Percentiles rank a stretch among this genome's conserved stretches.
Evolutionary conservation across 2,888 invertebrate genomes (phyloP).

Genomic region (Sipha maydis): DNA sequence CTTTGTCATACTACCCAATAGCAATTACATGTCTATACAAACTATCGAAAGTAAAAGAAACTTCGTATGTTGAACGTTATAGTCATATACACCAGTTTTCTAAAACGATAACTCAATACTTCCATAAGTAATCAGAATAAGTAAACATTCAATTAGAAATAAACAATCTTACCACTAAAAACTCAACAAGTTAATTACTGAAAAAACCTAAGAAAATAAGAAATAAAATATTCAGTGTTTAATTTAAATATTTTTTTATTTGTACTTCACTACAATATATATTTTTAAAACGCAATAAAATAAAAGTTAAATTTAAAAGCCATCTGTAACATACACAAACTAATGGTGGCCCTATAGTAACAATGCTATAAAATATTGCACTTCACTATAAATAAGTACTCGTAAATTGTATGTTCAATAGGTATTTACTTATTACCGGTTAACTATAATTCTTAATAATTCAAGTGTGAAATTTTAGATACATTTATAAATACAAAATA

Average conservation of each 20-base stretch:
- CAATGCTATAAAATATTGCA: too few relatives aligned
- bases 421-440: too few relatives aligned
- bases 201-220: neutral
- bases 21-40: constrained; percentile 28
- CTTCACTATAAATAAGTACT: too few relatives aligned
- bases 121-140: neutral
- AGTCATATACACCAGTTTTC: constrained; percentile 15
- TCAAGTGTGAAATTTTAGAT: too few relatives aligned
- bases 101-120: constrained; percentile 19
- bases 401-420: too few relatives aligned
- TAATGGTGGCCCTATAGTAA: too few relatives aligned
- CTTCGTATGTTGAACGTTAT: constrained; percentile 3
- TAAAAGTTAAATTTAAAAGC: too few relatives aligned
- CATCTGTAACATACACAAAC: too few relatives aligned
- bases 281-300: too few relatives aligned
- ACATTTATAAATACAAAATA: too few relatives aligned
- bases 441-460: too few relatives aligned
- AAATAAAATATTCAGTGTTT: neutral
- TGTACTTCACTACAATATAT: too few relatives aligned
- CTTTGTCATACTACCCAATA: constrained; percentile 34
- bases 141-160: neutral
- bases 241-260: neutral
- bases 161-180: neutral
- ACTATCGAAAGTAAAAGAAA: constrained; percentile 58
- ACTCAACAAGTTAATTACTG: neutral